phyloP scores from a whole-genome alignment of 2,888 invertebrate genomes.

The Gisinianus flammeolus region DNA sequence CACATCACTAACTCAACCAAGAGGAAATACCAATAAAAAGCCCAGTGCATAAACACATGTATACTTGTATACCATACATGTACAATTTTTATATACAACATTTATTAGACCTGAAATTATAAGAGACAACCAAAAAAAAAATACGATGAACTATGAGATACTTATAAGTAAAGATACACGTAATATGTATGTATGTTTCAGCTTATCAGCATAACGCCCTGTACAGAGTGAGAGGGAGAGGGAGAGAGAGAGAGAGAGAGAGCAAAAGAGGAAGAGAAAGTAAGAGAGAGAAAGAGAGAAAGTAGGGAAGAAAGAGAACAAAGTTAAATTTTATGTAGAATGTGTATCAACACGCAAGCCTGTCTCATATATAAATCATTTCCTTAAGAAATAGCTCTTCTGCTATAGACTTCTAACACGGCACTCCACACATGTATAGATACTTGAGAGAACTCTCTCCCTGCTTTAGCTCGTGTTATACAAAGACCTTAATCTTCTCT shows the following conservation, averaged over 20 bases:
- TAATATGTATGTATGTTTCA: too few species aligned
- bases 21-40: conserved; percentile 4
- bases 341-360: conserved; percentile 30
- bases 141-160: neutral
- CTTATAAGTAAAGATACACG: neutral
- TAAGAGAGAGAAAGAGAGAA: neutral
- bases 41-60: neutral
- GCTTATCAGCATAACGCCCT: too few species aligned
- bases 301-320: neutral
- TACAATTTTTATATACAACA: neutral
- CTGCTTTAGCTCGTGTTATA: too few species aligned
- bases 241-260: conserved; percentile 5
- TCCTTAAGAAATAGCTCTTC: conserved; percentile 5
- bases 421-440: neutral
- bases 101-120: neutral
- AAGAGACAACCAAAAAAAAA: neutral
- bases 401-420: neutral
- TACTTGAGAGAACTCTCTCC: too few species aligned
- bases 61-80: neutral
- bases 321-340: conserved; percentile 34
- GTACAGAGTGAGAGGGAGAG: neutral
- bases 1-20: neutral
- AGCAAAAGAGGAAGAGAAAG: neutral
- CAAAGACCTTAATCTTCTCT: too few species aligned
- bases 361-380: conserved; percentile 33